Evolutionary conservation across 2,797 vertebrate genomes (phyloP), one percentile per base, ranked within the genome.

Genomic region (Taenioides sp.): DNA sequence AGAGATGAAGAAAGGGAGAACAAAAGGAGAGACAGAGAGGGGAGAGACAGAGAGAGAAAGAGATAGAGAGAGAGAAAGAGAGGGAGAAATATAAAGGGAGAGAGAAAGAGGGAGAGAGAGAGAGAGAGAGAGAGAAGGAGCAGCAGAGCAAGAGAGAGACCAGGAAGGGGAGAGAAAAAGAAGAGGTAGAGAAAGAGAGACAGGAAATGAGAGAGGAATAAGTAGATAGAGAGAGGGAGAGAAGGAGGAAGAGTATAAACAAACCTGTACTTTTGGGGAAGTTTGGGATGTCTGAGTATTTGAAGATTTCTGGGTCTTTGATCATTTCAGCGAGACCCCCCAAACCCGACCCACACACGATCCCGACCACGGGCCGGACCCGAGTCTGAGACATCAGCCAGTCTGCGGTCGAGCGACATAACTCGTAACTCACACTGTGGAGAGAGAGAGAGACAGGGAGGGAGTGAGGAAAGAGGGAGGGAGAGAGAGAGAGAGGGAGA

Each of bases 281-380:
- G 86, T 96, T 94, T 28, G 96, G 96, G 71, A 97, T 96, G 49
- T 97, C 94, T 0, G 71, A 79, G 89, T 97, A 97, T 11, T 92
- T 90, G 82, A 97, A 93, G 70, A 65, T 61, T 61, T 93, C 82
- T 0, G 89, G 85, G 23, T 96, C 82, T 71, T 95, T 95, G 66
- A 97, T 70, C 69, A 91, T 92, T 2, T 94, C 75, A 0, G 92
- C 94, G 72, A 97, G 88, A 0, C 92, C 91, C 1, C 96, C 96
- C 10, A 97, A 76, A 2, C 96, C 96, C 0, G 96, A 97, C 4
- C 96, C 96, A 14, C 96, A 97, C 76, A 97, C 95, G 11, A 97
- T 93, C 20, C 94, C 96, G 79, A 97, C 88, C 27, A 85, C 81
- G 0, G 96, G 96, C 0, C 89, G 92, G 54, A 94, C 85, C 0